These are phyloP conservation scores for Stigmatopora argus DNA, from an alignment of 2,113 vertebrate species.

Conservation along the genomic window DNA sequence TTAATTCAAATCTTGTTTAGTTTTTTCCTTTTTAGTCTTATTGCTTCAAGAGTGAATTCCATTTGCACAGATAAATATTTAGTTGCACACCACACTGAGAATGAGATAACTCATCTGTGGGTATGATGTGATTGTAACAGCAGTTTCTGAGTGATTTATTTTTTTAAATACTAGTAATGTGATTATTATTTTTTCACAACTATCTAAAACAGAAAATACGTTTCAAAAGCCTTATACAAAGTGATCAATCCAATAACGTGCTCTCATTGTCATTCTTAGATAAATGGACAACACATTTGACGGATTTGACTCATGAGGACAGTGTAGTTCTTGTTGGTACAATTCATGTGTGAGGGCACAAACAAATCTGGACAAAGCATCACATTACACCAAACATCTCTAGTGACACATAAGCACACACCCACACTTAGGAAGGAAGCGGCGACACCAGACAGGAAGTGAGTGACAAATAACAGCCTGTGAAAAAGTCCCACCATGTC, in stretches of 20 bases:
- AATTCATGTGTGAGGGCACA: neutral
- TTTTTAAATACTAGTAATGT: neutral
- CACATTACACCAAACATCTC: slow-evolving; percentile 4
- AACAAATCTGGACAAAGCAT: slow-evolving; percentile 20
- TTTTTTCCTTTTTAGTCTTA: neutral
- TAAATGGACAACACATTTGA: neutral
- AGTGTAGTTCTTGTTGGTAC: neutral
- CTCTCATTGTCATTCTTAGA: neutral
- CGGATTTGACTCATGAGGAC: neutral
- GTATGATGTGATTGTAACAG: too few relatives aligned
- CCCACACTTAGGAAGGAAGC: slow-evolving; percentile 44
- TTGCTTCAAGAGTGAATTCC: neutral
- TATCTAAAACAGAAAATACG: neutral
- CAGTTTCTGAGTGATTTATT: too few relatives aligned
- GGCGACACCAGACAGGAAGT: slow-evolving; percentile 44
- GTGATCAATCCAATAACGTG: neutral
- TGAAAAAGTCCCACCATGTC: slow-evolving; percentile 36
- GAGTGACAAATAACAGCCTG: slow-evolving; percentile 34
- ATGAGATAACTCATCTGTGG: neutral
- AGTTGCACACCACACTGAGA: neutral
- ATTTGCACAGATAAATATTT: neutral
- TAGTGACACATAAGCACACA: slow-evolving; percentile 26
- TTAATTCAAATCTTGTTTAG: too few relatives aligned
- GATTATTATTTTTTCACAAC: neutral
- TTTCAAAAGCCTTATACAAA: neutral